Base-by-base conservation (phyloP, 2,888 invertebrate genomes). In the Cephus nigrinus region DNA sequence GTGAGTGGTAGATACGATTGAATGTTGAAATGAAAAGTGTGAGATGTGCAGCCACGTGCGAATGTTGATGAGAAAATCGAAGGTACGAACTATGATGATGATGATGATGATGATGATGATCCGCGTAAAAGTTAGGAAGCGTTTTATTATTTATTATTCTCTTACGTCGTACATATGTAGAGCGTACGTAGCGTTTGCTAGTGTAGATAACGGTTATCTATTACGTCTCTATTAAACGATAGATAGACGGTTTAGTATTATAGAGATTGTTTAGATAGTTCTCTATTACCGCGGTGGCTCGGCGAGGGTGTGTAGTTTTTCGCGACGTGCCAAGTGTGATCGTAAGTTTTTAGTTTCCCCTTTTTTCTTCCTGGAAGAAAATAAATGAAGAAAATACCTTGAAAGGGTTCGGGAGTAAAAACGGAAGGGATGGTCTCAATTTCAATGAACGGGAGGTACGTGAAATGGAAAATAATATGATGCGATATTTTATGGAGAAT, bases 91-190 rank as follows among this genome's bases (percentile, higher is more conserved):
- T 73, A 82, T 75, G 77, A 80, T 78, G 80, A 80, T 78, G 82
- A 85, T 77, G 84, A 84, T 77, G 84, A 84, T 79, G 81, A 81
- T 77, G 80, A 80, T 79, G 80, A 80, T 82, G 82, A 82, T 82
- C 82, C 84, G 81, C 82, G 83, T 82, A 81, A 80, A 84, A 83
- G 82, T 84, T 86, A 86, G 82, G 85, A 86, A 88, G 85, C 86
- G 86, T 89, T 87, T 89, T 89, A 89, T 90, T 91, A 91, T 91
- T 78, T 75, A 75, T 91, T 91, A 91, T 91, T 91, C 87, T 90
- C 88, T 88, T 89, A 88, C 86, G 86, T 88, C 88, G 86, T 88
- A 86, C 83, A 84, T 86, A 85, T 84, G 85, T 88, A 87, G 86
- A 84, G 81, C 82, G 80, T 81, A 81, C 79, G 76, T 84, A 82